Evolutionary conservation across 2,888 invertebrate species (phyloP).

Genomic region (Hermodice carunculata): DNA sequence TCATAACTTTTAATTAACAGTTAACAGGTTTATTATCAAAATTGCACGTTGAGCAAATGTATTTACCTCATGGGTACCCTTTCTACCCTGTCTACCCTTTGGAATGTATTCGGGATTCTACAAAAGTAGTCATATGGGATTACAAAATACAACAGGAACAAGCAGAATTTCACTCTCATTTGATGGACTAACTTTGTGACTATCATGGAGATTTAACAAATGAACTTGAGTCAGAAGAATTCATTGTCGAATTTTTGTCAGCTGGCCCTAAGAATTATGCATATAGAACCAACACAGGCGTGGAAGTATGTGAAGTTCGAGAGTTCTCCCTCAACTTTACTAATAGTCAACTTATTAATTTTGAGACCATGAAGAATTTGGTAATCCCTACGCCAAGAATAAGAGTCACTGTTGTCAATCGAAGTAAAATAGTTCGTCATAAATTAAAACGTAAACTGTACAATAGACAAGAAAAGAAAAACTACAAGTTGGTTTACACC

Average conservation of each 20-base stretch:
- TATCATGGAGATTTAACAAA: slow-evolving; percentile 64
- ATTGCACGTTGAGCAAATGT: no score
- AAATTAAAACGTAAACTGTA: slow-evolving; percentile 80
- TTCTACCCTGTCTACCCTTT: no score
- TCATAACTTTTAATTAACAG: no score
- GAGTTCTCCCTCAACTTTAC: slow-evolving; percentile 45
- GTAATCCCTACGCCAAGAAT: no score
- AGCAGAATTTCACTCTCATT: no score
- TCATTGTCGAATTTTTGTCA: slow-evolving; percentile 50
- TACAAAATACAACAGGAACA: no score
- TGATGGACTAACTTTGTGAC: no score
- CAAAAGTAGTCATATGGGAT: no score
- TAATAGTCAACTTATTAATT: slow-evolving; percentile 35
- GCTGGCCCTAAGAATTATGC: slow-evolving; percentile 65
- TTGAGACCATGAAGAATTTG: slow-evolving; percentile 35
- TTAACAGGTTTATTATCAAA: no score
- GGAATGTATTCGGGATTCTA: no score
- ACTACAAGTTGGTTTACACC: slow-evolving; percentile 30
- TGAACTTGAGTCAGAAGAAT: slow-evolving; percentile 41
- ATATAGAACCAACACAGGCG: slow-evolving; percentile 42
- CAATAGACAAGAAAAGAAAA: slow-evolving; percentile 74
- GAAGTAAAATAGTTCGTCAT: slow-evolving; percentile 59
- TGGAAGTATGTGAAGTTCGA: slow-evolving; percentile 45
- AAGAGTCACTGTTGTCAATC: no score
- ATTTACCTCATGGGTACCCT: no score